phyloP scores from a whole-genome alignment of 2,113 vertebrate species.

The Salvelinus fontinalis region DNA sequence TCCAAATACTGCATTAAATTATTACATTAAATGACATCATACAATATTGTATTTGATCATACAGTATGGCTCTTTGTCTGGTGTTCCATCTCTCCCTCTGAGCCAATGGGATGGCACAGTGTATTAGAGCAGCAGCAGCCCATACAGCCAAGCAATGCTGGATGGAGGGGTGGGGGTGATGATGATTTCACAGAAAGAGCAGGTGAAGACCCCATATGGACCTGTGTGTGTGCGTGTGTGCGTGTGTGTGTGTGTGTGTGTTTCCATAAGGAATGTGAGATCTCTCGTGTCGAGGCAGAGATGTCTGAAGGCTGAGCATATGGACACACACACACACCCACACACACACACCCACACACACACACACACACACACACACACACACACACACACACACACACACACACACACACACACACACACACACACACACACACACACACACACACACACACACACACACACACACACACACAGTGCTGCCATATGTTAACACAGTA shows the following conservation, averaged over 20 bases:
- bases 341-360: neutral
- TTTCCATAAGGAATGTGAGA: too few relatives aligned
- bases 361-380: neutral
- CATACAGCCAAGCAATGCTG: slow-evolving; percentile 16
- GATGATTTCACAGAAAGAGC: slow-evolving; percentile 35
- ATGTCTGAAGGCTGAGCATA: neutral
- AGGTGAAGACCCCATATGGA: slow-evolving; percentile 25
- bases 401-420: neutral
- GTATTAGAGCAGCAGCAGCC: slow-evolving; percentile 26
- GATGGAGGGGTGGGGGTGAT: neutral
- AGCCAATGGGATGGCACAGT: slow-evolving; percentile 7
- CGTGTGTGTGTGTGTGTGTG: slow-evolving; percentile 14
- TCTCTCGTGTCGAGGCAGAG: neutral
- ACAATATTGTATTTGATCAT: neutral
- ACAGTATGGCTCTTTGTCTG: neutral
- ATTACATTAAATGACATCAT: neutral
- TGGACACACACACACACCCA: neutral
- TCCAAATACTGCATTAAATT: neutral
- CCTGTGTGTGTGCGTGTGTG: slow-evolving; percentile 19
- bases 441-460: neutral
- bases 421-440: neutral
- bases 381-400: slow-evolving; percentile 1
- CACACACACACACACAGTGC: neutral
- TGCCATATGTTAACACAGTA: neutral
- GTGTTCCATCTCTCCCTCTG: neutral